These are phyloP conservation scores for Xyliphius kryptos DNA, from an alignment of 2,113 vertebrate species.

Conservation along the genomic window DNA sequence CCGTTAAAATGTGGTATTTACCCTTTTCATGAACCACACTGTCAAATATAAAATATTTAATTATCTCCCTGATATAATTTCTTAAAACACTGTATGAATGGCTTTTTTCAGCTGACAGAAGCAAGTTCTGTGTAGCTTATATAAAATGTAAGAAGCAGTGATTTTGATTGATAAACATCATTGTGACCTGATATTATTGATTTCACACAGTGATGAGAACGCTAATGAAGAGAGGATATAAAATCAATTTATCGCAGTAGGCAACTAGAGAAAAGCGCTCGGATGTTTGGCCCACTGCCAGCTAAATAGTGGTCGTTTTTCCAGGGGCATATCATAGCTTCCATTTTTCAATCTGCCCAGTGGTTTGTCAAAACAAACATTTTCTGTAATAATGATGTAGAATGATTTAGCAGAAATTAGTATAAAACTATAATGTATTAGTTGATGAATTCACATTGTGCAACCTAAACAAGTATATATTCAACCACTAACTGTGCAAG, in stretches of 20 bases:
- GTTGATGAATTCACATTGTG: no score
- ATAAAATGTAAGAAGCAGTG: conserved; percentile 6
- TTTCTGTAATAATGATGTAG: no score
- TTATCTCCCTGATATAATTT: conserved; percentile 23
- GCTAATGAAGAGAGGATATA: conserved; percentile 38
- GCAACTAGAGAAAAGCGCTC: conserved; percentile 24
- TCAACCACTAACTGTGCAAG: no score
- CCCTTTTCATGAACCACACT: conserved; percentile 11
- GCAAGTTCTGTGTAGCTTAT: no score
- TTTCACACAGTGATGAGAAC: conserved; percentile 35
- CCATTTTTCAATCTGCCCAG: conserved; percentile 33
- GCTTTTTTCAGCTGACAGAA: no score
- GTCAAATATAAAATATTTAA: conserved; percentile 17
- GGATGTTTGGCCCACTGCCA: conserved; percentile 28
- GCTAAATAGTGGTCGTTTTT: conserved; percentile 22
- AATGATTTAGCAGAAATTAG: no score
- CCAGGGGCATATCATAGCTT: conserved; percentile 25
- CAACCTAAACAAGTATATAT: no score
- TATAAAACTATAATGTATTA: no score
- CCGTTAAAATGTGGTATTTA: conserved; percentile 36
- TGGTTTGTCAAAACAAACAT: conserved; percentile 28
- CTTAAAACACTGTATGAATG: no score
- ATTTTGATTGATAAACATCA: conserved; percentile 14
- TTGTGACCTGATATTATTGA: conserved; percentile 32
- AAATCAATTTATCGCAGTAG: conserved; percentile 38